Evolutionary conservation across 1,140 invertebrate genomes (phyloP), one percentile per base, ranked within the genome.

Genomic region (Drosophila murphyi): DNA sequence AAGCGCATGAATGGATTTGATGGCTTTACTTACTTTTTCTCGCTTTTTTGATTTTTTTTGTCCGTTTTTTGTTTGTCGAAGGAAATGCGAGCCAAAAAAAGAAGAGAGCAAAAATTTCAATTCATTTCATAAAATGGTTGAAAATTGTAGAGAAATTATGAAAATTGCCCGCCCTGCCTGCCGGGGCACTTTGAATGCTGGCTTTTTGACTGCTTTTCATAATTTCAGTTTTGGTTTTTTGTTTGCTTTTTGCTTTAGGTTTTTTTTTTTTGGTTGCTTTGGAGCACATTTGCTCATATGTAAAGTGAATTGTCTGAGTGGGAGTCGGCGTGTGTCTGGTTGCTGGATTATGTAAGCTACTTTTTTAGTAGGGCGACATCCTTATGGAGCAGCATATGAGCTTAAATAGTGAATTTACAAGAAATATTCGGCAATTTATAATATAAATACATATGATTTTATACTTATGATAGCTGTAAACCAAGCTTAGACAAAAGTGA

Each of bases 121-220:
- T 90, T 90, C 88, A 90, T 90, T 90, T 90, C 68, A 78, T 87
- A 90, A 87, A 90, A 90, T 90, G 82, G 51, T 80, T 81, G 71
- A 88, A 90, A 91, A 90, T 91, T 91, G 88, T 91, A 91, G 88
- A 76, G 68, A 91, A 90, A 91, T 91, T 91, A 91, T 88, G 86
- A 78, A 91, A 91, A 90, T 89, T 85, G 81, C 68, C 72, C 74
- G 63, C 35, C 50, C 59, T 59, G 52, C 72, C 61, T 3, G 39
- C 39, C 39, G 54, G 52, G 82, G 76, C 74, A 76, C 70, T 89
- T 88, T 89, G 77, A 74, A 72, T 87, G 63, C 67, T 57, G 76
- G 67, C 72, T 73, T 86, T 81, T 87, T 63, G 83, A 69, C 69
- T 76, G 82, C 72, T 59, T 78, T 80, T 80, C 64, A 77, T 80